These are phyloP conservation scores for Heliconius himera DNA, from an alignment of 1,140 invertebrate genomes.

Conservation along the genomic window DNA sequence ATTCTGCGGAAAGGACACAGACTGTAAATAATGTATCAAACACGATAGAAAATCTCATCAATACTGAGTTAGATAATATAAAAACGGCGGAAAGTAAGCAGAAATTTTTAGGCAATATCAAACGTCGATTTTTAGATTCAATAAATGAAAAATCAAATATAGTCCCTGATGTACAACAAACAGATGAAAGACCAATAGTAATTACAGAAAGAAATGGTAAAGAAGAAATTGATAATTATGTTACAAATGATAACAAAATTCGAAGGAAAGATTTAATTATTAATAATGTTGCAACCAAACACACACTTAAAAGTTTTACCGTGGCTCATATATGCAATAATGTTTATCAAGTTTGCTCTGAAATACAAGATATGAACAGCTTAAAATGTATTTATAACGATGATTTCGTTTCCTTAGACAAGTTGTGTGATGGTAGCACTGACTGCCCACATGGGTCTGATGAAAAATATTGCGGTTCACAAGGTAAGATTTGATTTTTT, in stretches of 20 bases:
- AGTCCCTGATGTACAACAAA: background rate
- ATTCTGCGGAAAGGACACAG: background rate
- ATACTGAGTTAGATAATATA: conserved; percentile 12
- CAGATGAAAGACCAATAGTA: background rate
- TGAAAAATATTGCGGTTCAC: conserved; percentile 55
- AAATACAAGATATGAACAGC: conserved; percentile 52
- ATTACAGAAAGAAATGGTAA: background rate
- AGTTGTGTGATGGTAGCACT: conserved; percentile 56
- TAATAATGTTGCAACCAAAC: background rate
- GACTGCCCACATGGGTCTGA: conserved; percentile 59
- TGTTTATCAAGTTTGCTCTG: conserved; percentile 43
- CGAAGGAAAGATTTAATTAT: background rate
- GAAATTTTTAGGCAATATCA: conserved; percentile 22
- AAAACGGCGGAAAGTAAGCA: conserved; percentile 17
- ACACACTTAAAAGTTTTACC: background rate
- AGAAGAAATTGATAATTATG: background rate
- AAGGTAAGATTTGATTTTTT: conserved; percentile 46
- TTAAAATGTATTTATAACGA: conserved; percentile 52
- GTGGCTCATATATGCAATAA: conserved; percentile 31
- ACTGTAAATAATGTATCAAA: background rate
- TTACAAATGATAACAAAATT: background rate
- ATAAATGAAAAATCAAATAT: conserved; percentile 18
- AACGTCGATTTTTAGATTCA: conserved; percentile 16
- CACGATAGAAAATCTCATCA: conserved; percentile 22
- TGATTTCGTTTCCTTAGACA: conserved; percentile 44